Evolutionary conservation across 2,888 invertebrate species (phyloP).

Genomic region (Campoplex nolae): DNA sequence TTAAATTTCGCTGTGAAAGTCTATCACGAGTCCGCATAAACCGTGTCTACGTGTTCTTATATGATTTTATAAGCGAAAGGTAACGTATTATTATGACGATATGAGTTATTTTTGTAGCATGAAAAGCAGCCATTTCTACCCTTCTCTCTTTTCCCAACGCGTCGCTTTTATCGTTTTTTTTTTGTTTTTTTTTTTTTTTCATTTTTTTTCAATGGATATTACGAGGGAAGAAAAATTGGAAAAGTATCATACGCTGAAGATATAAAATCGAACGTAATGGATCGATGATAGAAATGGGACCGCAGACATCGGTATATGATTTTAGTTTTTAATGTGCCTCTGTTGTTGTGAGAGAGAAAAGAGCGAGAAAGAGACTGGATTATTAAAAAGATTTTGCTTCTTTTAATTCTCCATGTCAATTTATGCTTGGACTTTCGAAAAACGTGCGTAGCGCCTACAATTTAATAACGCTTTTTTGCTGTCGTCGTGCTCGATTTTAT

Average conservation of each 20-base stretch:
- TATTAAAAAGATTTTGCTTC: neutral
- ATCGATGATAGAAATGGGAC: neutral
- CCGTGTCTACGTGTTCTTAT: conserved; percentile 67
- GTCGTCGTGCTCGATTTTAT: conserved; percentile 30
- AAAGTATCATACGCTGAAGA: neutral
- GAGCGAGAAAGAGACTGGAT: conserved; percentile 50
- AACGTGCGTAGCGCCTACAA: neutral
- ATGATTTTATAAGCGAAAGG: conserved; percentile 79
- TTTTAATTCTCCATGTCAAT: conserved; percentile 4
- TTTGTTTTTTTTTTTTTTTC: neutral
- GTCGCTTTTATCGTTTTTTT: neutral
- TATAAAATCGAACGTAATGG: neutral
- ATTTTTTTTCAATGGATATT: neutral
- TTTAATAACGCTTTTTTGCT: conserved; percentile 8
- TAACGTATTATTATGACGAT: conserved; percentile 78
- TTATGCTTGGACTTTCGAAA: conserved; percentile 21
- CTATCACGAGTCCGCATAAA: conserved; percentile 1
- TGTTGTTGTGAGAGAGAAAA: conserved; percentile 54
- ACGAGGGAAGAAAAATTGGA: neutral
- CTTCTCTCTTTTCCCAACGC: conserved; percentile 51
- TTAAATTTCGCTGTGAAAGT: neutral
- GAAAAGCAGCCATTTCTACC: conserved; percentile 39
- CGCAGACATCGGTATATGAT: neutral
- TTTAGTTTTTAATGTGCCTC: conserved; percentile 14
- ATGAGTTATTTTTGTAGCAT: conserved; percentile 70